phyloP scores from a whole-genome alignment of 2,797 vertebrate species.

The Lophius americanus region DNA sequence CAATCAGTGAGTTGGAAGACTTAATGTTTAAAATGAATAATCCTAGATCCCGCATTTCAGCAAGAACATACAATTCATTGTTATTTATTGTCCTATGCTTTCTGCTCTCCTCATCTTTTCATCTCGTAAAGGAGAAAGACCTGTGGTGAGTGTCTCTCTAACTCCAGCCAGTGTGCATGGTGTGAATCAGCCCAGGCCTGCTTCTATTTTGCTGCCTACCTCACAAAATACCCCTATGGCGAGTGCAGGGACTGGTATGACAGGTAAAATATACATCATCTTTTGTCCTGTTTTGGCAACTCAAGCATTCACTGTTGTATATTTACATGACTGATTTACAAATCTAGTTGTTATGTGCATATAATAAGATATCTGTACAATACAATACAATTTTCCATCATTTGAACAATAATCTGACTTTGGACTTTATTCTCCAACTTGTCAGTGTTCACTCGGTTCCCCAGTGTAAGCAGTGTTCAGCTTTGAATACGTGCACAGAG shows the following conservation, averaged over 20 bases:
- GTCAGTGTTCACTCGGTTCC: slow-evolving; percentile 91
- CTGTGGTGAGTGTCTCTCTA: slow-evolving; percentile 90
- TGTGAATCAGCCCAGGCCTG: slow-evolving; percentile 92
- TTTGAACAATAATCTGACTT: neutral
- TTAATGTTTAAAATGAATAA: neutral
- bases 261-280: slow-evolving; percentile 77
- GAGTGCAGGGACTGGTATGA: slow-evolving; percentile 95
- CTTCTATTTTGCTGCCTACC: slow-evolving; percentile 93
- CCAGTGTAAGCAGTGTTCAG: slow-evolving; percentile 89
- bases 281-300: slow-evolving; percentile 8
- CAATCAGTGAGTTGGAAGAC: slow-evolving; percentile 85
- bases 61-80: neutral
- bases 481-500: slow-evolving; percentile 85
- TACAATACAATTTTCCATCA: neutral
- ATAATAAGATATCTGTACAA: neutral
- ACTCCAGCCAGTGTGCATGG: slow-evolving; percentile 96
- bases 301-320: neutral
- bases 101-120: neutral
- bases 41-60: neutral
- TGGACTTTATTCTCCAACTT: neutral
- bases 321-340: neutral
- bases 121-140: slow-evolving; percentile 82
- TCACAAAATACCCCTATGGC: slow-evolving; percentile 92
- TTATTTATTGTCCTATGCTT: neutral
- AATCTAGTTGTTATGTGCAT: neutral